Conservation (phyloP, 2,888 invertebrate genomes). For the Nematopogon swammerdamellus region DNA sequence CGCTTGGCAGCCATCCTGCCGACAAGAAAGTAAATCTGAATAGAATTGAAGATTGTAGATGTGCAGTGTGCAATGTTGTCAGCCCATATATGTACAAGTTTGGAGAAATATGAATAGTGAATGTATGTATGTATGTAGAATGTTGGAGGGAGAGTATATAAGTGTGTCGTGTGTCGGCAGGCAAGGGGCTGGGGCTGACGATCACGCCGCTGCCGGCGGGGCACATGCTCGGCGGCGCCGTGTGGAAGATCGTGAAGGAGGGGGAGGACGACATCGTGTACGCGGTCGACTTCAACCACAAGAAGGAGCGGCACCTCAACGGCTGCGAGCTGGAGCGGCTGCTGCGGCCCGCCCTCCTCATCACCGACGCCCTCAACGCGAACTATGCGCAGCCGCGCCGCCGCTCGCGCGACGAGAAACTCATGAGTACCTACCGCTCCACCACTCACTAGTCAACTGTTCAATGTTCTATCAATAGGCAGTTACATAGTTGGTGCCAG, state of each 20-base stretch:
- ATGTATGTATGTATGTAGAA: too few species aligned
- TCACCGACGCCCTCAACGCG: constrained; percentile 95
- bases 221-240: constrained; percentile 97
- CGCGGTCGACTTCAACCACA: constrained; percentile 98
- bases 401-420: constrained; percentile 88
- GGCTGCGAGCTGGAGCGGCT: constrained; percentile 91
- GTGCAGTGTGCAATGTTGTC: too few species aligned
- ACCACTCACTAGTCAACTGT: too few species aligned
- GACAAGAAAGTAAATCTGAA: too few species aligned
- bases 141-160: too few species aligned
- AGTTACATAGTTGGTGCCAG: too few species aligned
- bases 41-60: too few species aligned
- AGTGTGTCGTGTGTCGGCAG: too few species aligned
- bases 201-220: constrained; percentile 95
- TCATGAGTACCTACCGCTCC: constrained; percentile 89
- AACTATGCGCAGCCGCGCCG: constrained; percentile 89
- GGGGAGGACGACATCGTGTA: constrained; percentile 99
- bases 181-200: constrained; percentile 93
- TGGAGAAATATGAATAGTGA: too few species aligned
- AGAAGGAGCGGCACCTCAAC: constrained; percentile 96
- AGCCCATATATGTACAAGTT: too few species aligned
- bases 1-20: too few species aligned
- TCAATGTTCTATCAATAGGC: too few species aligned
- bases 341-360: constrained; percentile 87
- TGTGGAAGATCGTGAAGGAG: constrained; percentile 98